phyloP scores from a whole-genome alignment of 1,140 invertebrate genomes.

The Drosophila bocqueti region DNA sequence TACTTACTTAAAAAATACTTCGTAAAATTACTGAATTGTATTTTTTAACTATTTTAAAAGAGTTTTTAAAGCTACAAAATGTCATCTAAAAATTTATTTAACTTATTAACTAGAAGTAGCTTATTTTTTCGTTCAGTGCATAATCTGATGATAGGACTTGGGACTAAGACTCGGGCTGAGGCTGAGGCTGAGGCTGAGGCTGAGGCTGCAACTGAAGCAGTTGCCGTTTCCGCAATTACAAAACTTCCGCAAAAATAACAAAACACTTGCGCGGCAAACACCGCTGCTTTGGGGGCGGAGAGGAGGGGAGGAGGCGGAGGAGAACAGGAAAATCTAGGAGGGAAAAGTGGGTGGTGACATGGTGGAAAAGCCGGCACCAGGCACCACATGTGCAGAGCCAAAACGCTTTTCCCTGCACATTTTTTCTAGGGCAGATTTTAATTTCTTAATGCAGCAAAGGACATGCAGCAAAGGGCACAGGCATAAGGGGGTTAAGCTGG shows the following conservation, averaged over 20 bases:
- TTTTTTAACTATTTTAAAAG: not conserved
- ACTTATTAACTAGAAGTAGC: too few relatives aligned
- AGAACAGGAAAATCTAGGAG: not conserved
- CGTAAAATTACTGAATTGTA: too few relatives aligned
- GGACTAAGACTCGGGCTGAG: slow-evolving; percentile 10
- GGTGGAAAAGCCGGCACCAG: slow-evolving; percentile 1
- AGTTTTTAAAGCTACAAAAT: not conserved
- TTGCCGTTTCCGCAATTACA: slow-evolving; percentile 82
- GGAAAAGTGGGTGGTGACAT: not conserved
- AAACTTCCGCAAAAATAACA: slow-evolving; percentile 82
- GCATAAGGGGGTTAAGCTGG: not conserved
- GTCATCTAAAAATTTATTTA: not conserved
- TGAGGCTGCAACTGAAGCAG: slow-evolving; percentile 57
- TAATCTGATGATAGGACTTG: slow-evolving; percentile 23
- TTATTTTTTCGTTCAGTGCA: slow-evolving; percentile 15
- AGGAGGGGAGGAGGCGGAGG: not conserved
- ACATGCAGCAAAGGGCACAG: slow-evolving; percentile 32
- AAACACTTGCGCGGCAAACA: slow-evolving; percentile 60
- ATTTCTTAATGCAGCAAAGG: slow-evolving; percentile 81
- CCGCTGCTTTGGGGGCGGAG: not conserved
- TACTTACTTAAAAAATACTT: too few relatives aligned
- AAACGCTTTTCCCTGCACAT: slow-evolving; percentile 43
- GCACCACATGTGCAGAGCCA: slow-evolving; percentile 60
- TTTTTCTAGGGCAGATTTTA: slow-evolving; percentile 79
- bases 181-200: slow-evolving; percentile 19